Conservation (phyloP, 2,113 vertebrate species). For the Larimichthys polyactis region DNA sequence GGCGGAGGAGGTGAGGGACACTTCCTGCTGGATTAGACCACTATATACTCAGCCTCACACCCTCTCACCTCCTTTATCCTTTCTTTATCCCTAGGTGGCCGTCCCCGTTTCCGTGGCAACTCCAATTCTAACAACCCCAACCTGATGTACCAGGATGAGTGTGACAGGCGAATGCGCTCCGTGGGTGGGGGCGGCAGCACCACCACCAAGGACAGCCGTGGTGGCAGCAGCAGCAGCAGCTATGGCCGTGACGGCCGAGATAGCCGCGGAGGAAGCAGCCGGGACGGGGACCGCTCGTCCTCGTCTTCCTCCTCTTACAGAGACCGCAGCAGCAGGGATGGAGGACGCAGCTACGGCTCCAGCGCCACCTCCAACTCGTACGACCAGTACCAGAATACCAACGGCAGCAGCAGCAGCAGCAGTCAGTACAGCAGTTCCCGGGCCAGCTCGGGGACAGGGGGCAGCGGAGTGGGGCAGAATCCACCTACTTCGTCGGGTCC, state of each 20-base stretch:
- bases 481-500: conserved; percentile 77
- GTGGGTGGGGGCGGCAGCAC: conserved; percentile 79
- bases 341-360: conserved; percentile 85
- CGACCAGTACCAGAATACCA: conserved; percentile 82
- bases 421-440: conserved; percentile 78
- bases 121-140: conserved; percentile 94
- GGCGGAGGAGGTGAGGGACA: conserved; percentile 70
- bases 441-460: conserved; percentile 71
- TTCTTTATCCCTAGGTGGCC: conserved; percentile 84
- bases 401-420: conserved; percentile 59
- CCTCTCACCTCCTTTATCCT: conserved; percentile 26
- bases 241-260: conserved; percentile 38
- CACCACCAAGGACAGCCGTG: conserved; percentile 80
- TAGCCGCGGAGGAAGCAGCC: conserved; percentile 83
- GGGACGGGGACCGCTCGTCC: conserved; percentile 82
- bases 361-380: conserved; percentile 75
- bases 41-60: too few relatives aligned
- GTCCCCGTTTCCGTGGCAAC: conserved; percentile 90
- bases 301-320: conserved; percentile 74
- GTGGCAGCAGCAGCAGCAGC: conserved; percentile 67
- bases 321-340: conserved; percentile 85
- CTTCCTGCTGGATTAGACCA: not conserved
- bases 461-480: conserved; percentile 35
- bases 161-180: conserved; percentile 90
- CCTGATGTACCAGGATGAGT: conserved; percentile 97